Evolutionary conservation across 2,797 vertebrate genomes (phyloP), one percentile per base, ranked within the genome.

Genomic region (Aplochiton taeniatus): DNA sequence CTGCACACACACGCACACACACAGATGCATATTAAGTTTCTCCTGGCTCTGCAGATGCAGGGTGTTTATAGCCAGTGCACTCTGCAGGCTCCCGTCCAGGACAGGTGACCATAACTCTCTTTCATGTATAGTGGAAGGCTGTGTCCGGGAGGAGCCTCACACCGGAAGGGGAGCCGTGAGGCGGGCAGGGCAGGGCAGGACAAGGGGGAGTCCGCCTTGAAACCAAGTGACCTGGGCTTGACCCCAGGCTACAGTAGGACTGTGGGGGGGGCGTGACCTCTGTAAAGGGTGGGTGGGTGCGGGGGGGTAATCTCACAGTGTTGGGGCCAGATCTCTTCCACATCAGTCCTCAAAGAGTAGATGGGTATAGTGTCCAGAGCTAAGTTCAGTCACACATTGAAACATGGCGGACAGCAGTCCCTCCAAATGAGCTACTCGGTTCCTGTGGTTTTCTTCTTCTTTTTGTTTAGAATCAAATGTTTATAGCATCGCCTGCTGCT

Each of bases 81-180:
- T 52, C 43, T 16, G 20, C 14, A 19, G 55, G 18, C 58, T 41
- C 57, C 9, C 13, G 9, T 51, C 46, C 44, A 47, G 9, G 51
- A 74, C 60, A 74, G 44, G 12, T 53, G 42, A 68, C 66, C 62
- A 52, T 80, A 78, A 79, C 76, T 48, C 31, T 68, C 51, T 63
- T 76, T 61, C 77, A 68, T 68, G 68, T 59, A 56, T 60, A 4
- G 11, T 73, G 65, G 66, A 84, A 73, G 52, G 72, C 51, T 58
- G 31, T 76, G 73, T 69, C 52, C 67, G 50, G 31, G 16, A 72
- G 47, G 18, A 65, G 55, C 66, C 51, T 77, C 72, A 72, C 81
- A 69, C 50, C 48, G 46, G 65, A 75, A 43, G 48, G 50, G 43
- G 17, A 46, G 20, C 63, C 62, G 72, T 69, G 50, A 55, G 42